Evolutionary conservation across 2,113 vertebrate species (phyloP).

Genomic region (Esox niger): DNA sequence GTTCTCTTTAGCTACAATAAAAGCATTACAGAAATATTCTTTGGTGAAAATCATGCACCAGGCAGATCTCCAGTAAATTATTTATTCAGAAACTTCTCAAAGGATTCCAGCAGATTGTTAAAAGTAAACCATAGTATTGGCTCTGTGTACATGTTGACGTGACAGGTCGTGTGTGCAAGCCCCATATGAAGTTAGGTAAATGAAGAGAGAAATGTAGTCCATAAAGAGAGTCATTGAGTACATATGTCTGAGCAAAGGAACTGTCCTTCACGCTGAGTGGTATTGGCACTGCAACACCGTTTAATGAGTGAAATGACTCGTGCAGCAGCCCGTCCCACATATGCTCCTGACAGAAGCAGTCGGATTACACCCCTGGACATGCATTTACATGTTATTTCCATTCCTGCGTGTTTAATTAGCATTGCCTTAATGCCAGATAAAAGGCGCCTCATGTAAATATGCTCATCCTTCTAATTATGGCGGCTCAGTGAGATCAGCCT

Average conservation of each 20-base stretch:
- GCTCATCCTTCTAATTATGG: slow-evolving; percentile 19
- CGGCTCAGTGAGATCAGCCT: not conserved
- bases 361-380: slow-evolving; percentile 19
- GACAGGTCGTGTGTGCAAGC: too few relatives aligned
- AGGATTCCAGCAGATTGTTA: too few relatives aligned
- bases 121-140: too few relatives aligned
- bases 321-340: not conserved
- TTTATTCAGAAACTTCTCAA: too few relatives aligned
- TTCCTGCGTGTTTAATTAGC: slow-evolving; percentile 29
- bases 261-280: slow-evolving; percentile 19
- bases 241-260: not conserved
- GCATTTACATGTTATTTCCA: slow-evolving; percentile 26
- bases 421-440: slow-evolving; percentile 25
- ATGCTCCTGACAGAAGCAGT: slow-evolving; percentile 16
- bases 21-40: too few relatives aligned
- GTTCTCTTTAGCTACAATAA: too few relatives aligned
- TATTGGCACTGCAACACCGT: slow-evolving; percentile 38
- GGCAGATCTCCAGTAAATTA: too few relatives aligned
- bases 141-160: too few relatives aligned
- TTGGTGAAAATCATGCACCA: too few relatives aligned
- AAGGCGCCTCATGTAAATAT: slow-evolving; percentile 23
- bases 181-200: too few relatives aligned
- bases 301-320: slow-evolving; percentile 30
- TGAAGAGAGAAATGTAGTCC: too few relatives aligned
- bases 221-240: too few relatives aligned